Conservation (phyloP, 2,888 invertebrate genomes). For the Papilio elwesi region DNA sequence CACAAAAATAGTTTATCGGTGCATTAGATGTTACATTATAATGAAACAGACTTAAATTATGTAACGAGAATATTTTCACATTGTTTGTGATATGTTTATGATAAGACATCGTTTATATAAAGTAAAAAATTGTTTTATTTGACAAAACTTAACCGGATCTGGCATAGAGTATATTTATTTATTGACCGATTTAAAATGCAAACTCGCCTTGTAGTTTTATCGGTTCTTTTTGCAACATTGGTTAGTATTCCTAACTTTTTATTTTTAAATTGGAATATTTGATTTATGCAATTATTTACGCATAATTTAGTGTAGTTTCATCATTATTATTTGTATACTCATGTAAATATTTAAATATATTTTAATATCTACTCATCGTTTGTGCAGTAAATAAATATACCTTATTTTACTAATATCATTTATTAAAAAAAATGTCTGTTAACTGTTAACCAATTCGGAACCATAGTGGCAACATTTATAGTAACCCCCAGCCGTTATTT, state of each 20-base stretch:
- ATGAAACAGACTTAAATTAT: constrained; percentile 24
- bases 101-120: constrained; percentile 40
- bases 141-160: constrained; percentile 29
- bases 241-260: constrained; percentile 17
- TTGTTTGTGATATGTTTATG: not conserved
- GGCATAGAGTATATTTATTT: constrained; percentile 8
- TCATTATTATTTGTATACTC: no score
- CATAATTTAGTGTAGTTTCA: no score
- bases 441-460: no score
- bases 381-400: no score
- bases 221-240: constrained; percentile 7
- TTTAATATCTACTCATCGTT: no score
- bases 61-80: constrained; percentile 31
- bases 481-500: no score
- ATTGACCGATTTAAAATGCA: constrained; percentile 12
- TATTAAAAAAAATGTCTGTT: no score
- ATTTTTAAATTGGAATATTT: no score
- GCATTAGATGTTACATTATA: constrained; percentile 15
- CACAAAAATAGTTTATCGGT: constrained; percentile 16
- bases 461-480: no score
- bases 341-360: no score
- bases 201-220: constrained; percentile 16
- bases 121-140: constrained; percentile 28
- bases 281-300: no score
- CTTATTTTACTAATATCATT: no score